Percentiles rank a stretch among this genome's conserved stretches.
These are phyloP conservation scores for Psittacula cyanocephala DNA, from an alignment of 2,113 vertebrate genomes.

Conservation along the genomic window DNA sequence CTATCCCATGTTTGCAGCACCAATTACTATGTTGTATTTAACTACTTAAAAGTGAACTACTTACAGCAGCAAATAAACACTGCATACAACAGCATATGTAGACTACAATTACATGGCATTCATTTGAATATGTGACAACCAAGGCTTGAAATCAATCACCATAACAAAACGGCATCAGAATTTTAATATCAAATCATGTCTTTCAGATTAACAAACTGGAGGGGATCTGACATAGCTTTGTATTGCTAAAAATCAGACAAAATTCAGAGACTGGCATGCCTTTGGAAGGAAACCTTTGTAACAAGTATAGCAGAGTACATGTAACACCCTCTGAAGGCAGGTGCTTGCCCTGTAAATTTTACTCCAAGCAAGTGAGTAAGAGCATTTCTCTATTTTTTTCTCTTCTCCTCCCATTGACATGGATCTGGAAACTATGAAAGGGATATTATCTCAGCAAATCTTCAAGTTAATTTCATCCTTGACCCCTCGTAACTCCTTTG, in stretches of 20 bases:
- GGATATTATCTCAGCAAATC: background rate
- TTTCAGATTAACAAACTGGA: background rate
- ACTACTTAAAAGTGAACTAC: background rate
- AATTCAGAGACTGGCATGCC: fast-evolving
- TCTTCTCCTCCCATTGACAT: background rate
- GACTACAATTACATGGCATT: background rate
- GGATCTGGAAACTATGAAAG: background rate
- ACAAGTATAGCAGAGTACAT: background rate
- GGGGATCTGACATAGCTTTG: background rate
- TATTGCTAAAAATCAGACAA: background rate
- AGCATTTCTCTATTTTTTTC: background rate
- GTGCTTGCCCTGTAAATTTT: background rate
- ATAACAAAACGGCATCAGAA: background rate
- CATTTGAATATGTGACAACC: background rate
- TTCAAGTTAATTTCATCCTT: background rate
- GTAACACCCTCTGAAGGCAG: background rate
- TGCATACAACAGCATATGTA: background rate
- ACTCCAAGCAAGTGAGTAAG: background rate
- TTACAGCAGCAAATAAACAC: background rate
- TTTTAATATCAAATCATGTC: background rate
- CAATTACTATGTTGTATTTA: background rate
- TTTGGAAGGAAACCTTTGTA: background rate
- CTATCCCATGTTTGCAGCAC: background rate
- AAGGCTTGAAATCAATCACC: background rate
- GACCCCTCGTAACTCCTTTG: background rate